A percentile compares a stretch with the other conserved stretches of the same genome.
phyloP scores from a whole-genome alignment of 92 coral and sea anemone genomes.

The Virgularia gustaviana region DNA sequence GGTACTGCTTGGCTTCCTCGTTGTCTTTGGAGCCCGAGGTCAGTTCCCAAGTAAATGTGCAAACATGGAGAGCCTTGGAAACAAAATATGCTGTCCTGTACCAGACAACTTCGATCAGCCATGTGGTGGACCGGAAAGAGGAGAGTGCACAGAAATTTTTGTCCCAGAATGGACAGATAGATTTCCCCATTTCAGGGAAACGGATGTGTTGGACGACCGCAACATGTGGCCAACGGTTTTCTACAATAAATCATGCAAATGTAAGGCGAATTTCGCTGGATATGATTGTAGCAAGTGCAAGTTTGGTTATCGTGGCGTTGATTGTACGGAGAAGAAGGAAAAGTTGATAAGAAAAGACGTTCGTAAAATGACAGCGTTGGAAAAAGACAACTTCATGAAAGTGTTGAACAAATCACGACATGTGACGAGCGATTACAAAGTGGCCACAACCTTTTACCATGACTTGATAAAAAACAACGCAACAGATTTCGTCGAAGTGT shows the following conservation, averaged over 20 bases:
- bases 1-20: no score
- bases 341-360: constrained; percentile 42
- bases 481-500: constrained; percentile 32
- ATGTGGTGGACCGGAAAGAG: not conserved
- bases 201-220: constrained; percentile 55
- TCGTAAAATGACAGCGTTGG: constrained; percentile 44
- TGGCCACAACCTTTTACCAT: constrained; percentile 44
- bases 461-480: constrained; percentile 17
- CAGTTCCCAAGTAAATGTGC: no score
- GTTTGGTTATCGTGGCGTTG: constrained; percentile 56
- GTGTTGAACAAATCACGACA: constrained; percentile 50
- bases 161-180: constrained; percentile 40
- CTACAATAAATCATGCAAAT: constrained; percentile 51
- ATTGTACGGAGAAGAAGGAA: constrained; percentile 52
- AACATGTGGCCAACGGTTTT: constrained; percentile 56
- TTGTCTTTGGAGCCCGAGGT: no score
- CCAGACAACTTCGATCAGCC: not conserved
- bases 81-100: constrained; percentile 20
- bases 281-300: constrained; percentile 71
- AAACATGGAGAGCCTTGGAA: no score
- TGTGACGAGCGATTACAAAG: constrained; percentile 45
- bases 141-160: not conserved
- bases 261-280: constrained; percentile 48
- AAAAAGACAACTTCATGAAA: constrained; percentile 56
- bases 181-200: constrained; percentile 35